phyloP scores from a whole-genome alignment of 2,888 invertebrate species.

The Eupeodes luniger region DNA sequence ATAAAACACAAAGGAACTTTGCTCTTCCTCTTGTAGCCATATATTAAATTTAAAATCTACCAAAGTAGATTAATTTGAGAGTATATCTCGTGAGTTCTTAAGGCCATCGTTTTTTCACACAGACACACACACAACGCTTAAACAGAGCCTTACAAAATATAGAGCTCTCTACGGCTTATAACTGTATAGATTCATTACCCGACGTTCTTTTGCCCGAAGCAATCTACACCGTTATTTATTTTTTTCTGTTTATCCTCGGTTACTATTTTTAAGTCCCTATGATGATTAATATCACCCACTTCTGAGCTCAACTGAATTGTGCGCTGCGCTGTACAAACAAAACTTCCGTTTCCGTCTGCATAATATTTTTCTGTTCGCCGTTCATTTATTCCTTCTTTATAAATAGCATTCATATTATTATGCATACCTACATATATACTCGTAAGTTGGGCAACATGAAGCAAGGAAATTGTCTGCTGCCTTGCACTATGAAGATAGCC shows the following conservation, averaged over 20 bases:
- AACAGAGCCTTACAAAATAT: too few species aligned
- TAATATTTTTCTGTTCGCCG: constrained; percentile 12
- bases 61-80: not conserved
- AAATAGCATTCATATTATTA: not conserved
- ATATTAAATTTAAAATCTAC: constrained; percentile 5
- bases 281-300: constrained; percentile 12
- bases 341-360: constrained; percentile 32
- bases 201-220: constrained; percentile 1
- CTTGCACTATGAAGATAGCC: constrained; percentile 13
- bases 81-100: not conserved
- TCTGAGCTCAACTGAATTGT: not conserved
- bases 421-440: not conserved
- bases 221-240: constrained; percentile 3
- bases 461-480: constrained; percentile 12
- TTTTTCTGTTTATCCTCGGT: not conserved
- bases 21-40: not conserved
- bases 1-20: too few species aligned
- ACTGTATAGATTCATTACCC: not conserved
- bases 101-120: not conserved
- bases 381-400: not conserved
- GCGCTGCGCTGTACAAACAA: constrained; percentile 24
- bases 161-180: not conserved
- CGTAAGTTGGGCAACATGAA: not conserved
- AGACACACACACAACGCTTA: not conserved
- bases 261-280: constrained; percentile 15